phyloP scores from a whole-genome alignment of 2,888 invertebrate genomes.

The Seira sanloemensis region DNA sequence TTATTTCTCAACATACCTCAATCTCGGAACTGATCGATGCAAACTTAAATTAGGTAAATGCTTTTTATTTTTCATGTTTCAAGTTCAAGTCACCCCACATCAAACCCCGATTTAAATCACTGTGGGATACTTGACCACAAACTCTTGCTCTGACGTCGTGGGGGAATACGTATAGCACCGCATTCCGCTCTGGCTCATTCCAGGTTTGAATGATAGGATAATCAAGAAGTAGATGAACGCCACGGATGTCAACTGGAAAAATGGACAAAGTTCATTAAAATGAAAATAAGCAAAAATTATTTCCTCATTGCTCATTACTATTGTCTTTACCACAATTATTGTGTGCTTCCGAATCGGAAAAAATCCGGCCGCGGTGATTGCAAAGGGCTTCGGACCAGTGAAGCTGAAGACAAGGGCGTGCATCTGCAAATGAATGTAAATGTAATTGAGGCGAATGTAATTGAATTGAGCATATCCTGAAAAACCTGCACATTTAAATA shows the following conservation, averaged over 20 bases:
- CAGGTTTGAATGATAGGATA: slow-evolving; percentile 36
- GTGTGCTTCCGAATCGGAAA: slow-evolving; percentile 41
- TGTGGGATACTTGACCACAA: slow-evolving; percentile 22
- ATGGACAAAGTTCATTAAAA: neutral
- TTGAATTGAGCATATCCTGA: neutral
- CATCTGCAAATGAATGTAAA: slow-evolving; percentile 23
- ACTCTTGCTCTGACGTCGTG: neutral
- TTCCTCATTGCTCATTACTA: neutral
- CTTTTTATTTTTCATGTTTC: no score
- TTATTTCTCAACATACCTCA: no score
- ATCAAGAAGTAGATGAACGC: slow-evolving; percentile 42
- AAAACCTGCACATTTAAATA: neutral
- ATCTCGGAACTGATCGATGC: no score
- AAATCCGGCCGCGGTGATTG: slow-evolving; percentile 32
- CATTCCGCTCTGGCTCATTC: neutral
- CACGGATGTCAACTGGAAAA: slow-evolving; percentile 8
- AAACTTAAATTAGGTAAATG: no score
- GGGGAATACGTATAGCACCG: neutral
- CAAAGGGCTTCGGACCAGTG: slow-evolving; percentile 39
- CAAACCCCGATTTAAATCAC: slow-evolving; percentile 18
- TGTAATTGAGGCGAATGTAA: neutral
- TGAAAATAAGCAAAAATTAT: neutral
- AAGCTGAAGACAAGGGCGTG: slow-evolving; percentile 44
- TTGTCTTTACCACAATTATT: slow-evolving; percentile 35
- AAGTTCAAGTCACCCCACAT: no score